These are phyloP conservation scores for Drosophila pegasa DNA, from an alignment of 2,888 invertebrate species.

Conservation along the genomic window DNA sequence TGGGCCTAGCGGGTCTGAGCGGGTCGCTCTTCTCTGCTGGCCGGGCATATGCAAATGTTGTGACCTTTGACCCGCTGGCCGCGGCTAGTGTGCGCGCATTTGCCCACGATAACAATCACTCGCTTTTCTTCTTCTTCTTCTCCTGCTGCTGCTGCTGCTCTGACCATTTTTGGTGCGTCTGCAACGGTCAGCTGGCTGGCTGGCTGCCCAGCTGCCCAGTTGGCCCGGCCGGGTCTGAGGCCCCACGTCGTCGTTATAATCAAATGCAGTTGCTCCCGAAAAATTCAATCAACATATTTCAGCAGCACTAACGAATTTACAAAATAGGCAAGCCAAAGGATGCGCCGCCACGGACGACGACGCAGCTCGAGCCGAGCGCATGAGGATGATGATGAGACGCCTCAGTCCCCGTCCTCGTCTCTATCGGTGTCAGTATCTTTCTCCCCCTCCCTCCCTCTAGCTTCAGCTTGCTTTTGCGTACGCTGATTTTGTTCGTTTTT, in stretches of 20 bases:
- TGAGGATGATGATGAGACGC: slow-evolving; percentile 46
- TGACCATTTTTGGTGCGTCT: slow-evolving; percentile 71
- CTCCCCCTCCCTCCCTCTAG: background rate
- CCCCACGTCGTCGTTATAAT: slow-evolving; percentile 63
- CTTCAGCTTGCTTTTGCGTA: slow-evolving; percentile 26
- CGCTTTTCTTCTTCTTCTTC: slow-evolving; percentile 6
- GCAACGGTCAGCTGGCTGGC: slow-evolving; percentile 47
- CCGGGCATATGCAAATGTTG: slow-evolving; percentile 33
- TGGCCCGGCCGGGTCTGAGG: slow-evolving; percentile 14
- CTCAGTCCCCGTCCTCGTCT: slow-evolving; percentile 5
- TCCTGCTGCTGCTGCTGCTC: background rate
- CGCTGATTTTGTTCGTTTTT: slow-evolving; percentile 74
- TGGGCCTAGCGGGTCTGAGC: slow-evolving; percentile 5
- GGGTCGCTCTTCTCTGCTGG: slow-evolving; percentile 2
- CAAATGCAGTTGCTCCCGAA: slow-evolving; percentile 82
- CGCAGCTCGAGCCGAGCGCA: slow-evolving; percentile 1
- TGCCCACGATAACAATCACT: slow-evolving; percentile 58
- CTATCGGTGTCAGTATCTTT: slow-evolving; percentile 46
- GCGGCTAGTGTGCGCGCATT: slow-evolving; percentile 23
- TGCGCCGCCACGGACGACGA: slow-evolving; percentile 56
- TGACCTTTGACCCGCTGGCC: slow-evolving; percentile 63
- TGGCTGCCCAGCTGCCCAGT: slow-evolving; percentile 21
- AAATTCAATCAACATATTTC: slow-evolving; percentile 82
- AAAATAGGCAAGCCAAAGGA: slow-evolving; percentile 81
- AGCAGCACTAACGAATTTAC: slow-evolving; percentile 82